These are phyloP conservation scores for Drosophila rufa DNA, from an alignment of 1,140 invertebrate genomes.

Conservation along the genomic window DNA sequence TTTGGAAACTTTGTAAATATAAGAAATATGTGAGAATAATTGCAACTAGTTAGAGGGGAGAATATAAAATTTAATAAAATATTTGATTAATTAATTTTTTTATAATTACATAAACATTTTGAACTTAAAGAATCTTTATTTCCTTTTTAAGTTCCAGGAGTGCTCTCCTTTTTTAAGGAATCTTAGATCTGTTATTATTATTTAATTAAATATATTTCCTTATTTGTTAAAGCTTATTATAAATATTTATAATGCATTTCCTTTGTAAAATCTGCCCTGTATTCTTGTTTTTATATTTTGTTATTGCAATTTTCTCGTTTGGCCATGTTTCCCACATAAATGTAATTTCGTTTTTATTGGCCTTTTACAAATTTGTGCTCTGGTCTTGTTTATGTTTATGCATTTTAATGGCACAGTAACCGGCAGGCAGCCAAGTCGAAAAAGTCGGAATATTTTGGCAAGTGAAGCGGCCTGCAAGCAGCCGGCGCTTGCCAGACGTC, in stretches of 20 bases:
- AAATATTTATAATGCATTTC: constrained; percentile 6
- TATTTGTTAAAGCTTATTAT: no score
- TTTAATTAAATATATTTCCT: no score
- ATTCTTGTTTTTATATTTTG: constrained; percentile 9
- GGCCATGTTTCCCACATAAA: constrained; percentile 48
- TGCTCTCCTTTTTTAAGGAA: rapidly evolving
- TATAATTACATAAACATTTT: no score
- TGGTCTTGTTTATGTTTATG: constrained; percentile 59
- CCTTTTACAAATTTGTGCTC: constrained; percentile 51
- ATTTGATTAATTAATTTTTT: no score
- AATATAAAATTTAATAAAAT: no score
- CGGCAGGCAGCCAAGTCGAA: constrained; percentile 32
- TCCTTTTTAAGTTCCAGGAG: not conserved
- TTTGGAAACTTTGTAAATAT: not conserved
- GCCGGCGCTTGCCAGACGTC: constrained; percentile 54
- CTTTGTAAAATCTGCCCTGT: not conserved
- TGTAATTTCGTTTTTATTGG: constrained; percentile 48
- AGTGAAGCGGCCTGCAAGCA: constrained; percentile 45
- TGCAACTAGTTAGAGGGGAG: not conserved
- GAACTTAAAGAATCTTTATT: rapidly evolving
- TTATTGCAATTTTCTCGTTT: constrained; percentile 39
- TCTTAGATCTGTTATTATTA: not conserved
- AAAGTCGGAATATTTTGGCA: constrained; percentile 56
- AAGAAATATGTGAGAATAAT: no score
- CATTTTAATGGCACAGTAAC: constrained; percentile 58